Percentiles rank a stretch among this genome's conserved stretches.
phyloP scores from a whole-genome alignment of 2,888 invertebrate genomes.

The Drosophila lacicola region DNA sequence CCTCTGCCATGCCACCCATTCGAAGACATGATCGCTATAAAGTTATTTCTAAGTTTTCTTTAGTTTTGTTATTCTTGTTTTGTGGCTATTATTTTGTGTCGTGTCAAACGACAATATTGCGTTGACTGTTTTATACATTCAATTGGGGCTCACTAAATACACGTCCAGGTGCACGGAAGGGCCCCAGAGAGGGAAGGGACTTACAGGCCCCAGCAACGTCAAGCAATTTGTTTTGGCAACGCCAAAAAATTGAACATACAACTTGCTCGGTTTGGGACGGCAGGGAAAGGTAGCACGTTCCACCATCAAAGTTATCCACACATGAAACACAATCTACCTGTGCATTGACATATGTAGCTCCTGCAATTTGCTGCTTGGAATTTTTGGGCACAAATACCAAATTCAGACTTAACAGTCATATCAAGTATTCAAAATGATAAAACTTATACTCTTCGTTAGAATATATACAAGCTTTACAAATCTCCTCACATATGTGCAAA shows the following conservation, averaged over 20 bases:
- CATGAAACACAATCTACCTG: slow-evolving; percentile 1
- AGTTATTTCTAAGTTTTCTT: slow-evolving; percentile 35
- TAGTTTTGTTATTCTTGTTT: slow-evolving; percentile 13
- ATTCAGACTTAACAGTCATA: background rate
- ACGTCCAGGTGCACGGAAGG: background rate
- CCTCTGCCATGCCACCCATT: background rate
- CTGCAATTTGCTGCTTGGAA: background rate
- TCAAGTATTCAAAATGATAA: background rate
- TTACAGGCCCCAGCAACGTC: background rate
- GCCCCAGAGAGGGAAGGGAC: background rate
- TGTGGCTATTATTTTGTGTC: slow-evolving; percentile 49
- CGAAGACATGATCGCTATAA: slow-evolving; percentile 37
- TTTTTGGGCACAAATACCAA: no score
- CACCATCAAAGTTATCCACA: slow-evolving; percentile 1
- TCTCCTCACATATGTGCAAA: no score
- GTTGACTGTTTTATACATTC: slow-evolving; percentile 69
- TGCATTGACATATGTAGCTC: background rate
- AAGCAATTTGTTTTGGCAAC: slow-evolving; percentile 15
- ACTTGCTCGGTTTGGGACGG: background rate
- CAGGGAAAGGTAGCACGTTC: background rate
- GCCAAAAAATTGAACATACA: background rate
- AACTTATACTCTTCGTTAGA: no score
- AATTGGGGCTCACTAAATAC: slow-evolving; percentile 37
- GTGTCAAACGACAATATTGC: slow-evolving; percentile 73
- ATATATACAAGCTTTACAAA: no score